phyloP scores from a whole-genome alignment of 1,140 invertebrate genomes.

The Drosophila mojavensis region DNA sequence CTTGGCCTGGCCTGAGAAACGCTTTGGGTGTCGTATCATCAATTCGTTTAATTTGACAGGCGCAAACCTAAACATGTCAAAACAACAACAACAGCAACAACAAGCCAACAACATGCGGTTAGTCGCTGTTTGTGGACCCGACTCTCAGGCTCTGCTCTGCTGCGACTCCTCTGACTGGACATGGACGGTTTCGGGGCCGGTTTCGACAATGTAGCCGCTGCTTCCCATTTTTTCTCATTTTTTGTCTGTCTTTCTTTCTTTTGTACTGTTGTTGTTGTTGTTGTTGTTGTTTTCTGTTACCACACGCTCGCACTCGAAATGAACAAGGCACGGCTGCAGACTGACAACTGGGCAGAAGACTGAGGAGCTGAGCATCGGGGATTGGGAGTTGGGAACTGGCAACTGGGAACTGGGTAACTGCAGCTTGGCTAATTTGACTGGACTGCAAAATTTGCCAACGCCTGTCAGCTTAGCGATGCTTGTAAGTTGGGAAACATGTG shows the following conservation, averaged over 20 bases:
- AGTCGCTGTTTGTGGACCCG: conserved; percentile 57
- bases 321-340: conserved; percentile 4
- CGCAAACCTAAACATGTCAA: conserved; percentile 84
- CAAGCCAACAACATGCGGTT: conserved; percentile 62
- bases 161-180: conserved; percentile 10
- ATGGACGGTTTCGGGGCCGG: conserved; percentile 27
- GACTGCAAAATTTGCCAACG: conserved; percentile 78
- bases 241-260: conserved; percentile 50
- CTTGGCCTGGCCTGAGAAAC: conserved; percentile 81
- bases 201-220: conserved; percentile 54
- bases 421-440: conserved; percentile 73
- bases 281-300: conserved; percentile 19
- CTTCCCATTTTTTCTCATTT: conserved; percentile 36
- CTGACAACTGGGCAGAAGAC: neutral
- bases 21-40: conserved; percentile 84
- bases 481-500: conserved; percentile 71
- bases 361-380: neutral
- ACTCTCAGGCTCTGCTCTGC: conserved; percentile 19
- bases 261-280: conserved; percentile 21
- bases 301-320: conserved; percentile 25
- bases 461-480: conserved; percentile 76
- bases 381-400: neutral
- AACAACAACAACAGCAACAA: conserved; percentile 69
- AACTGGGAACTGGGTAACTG: conserved; percentile 34
- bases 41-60: conserved; percentile 85